phyloP scores from a whole-genome alignment of 2,797 vertebrate genomes.

The Octomys mimax region DNA sequence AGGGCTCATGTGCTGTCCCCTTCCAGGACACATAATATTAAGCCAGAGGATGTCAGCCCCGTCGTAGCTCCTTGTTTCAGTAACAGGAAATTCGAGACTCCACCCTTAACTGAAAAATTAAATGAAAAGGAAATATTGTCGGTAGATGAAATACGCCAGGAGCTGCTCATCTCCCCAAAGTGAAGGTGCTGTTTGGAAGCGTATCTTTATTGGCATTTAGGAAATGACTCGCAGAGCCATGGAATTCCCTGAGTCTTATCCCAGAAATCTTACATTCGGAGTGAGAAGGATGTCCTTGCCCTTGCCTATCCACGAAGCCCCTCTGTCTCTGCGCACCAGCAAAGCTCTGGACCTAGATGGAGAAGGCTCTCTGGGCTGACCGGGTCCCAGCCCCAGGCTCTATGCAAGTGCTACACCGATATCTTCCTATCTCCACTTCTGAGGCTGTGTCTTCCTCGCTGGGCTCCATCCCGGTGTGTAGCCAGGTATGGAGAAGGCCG shows the following conservation, averaged over 20 bases:
- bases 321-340: neutral
- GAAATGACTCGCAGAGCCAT: neutral
- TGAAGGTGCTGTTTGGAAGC: neutral
- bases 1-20: neutral
- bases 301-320: neutral
- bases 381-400: neutral
- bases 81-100: neutral
- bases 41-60: neutral
- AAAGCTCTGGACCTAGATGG: neutral
- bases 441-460: neutral
- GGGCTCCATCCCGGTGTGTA: neutral
- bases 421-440: rapidly evolving
- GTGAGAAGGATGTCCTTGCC: neutral
- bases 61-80: neutral
- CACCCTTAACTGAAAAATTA: neutral
- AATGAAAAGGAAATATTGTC: neutral
- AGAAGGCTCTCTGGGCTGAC: neutral
- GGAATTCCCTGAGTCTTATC: neutral
- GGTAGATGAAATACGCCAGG: neutral
- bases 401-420: rapidly evolving
- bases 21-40: neutral
- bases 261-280: neutral
- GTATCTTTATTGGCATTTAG: neutral
- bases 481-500: neutral
- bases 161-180: neutral